Base-by-base conservation (phyloP, 2,113 vertebrate genomes). In the Dromas ardeola region DNA sequence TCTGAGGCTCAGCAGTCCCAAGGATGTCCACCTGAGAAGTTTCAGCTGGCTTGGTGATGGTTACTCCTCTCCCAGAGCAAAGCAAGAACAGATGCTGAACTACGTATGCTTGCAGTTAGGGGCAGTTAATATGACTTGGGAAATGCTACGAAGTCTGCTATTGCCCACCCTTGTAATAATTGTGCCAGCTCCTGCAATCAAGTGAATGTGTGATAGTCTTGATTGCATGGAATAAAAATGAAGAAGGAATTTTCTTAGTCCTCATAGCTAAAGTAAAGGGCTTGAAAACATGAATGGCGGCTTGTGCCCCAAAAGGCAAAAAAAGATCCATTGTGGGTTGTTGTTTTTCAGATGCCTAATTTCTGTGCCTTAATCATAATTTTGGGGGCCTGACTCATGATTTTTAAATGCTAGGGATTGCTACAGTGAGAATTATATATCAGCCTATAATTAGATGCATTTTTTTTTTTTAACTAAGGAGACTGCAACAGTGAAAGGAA, bases 401-500 rank as follows among this genome's bases (percentile, higher is more conserved):
- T 40, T 94, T 87, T 70, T 73, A 81, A 94, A 67, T 88, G 78
- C n/a, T 92, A 66, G 70, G 65, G 59, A 86, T 92, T 93, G 58
- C 53, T 86, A 2, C 15, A 86, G 50, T 83, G 71, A 94, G 76
- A 80, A 65, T 89, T 96, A 65, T 36, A 30, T 49, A 70, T 90
- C 67, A 94, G 23, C 45, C 80, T 93, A 81, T 83, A 96, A 96
- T 93, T 94, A 93, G 81, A 58, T 69, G 52, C 4, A 1, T 82
- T 92, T 38, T 34, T 58, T 55, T 53, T 71, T 16, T 26, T 40
- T 18, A 78, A 88, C 61, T 80, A 40, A 53, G 67, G 74, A 77
- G 90, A 40, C 45, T 81, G 85, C 55, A 92, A 45, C 62, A 73
- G 32, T 34, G 45, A 92, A 77, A 32, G 67, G 74, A 96, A 81